Evolutionary conservation across 1,140 invertebrate genomes (phyloP), one percentile per base, ranked within the genome.

Genomic region (Drosophila baimaii): DNA sequence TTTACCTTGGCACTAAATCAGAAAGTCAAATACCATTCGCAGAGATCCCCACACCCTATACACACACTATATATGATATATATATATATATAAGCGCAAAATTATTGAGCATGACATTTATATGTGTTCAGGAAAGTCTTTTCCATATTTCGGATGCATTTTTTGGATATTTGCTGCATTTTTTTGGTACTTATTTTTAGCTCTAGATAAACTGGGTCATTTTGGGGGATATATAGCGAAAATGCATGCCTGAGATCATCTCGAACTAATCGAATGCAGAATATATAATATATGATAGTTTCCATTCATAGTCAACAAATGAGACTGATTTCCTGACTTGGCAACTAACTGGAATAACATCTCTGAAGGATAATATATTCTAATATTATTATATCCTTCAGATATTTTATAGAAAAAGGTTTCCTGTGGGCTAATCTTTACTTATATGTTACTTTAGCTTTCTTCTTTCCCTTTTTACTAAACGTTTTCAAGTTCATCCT

Each of bases 1-100:
- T 77, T 77, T 84, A 84, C 81, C 81, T 84, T 84, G 81, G 81
- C 81, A 84, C 81, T 81, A 84, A 84, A 84, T 80, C 63, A 73
- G 82, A 83, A 54, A 44, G 49, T 51, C 29, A 68, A 72, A 49
- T 71, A 52, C 66, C 41, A 57, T 71, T 39, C 21, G 55, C 21
- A 71, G 64, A 71, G 64, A 70, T 54, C 44, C 21, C 33, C 6
- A 27, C 6, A 27, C 15, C 43, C 43, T 12, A 5, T 49, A 49
- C n/a, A n/a, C n/a, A n/a, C n/a, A n/a, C 10, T 27, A 57, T 41
- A 43, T 23, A 63, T 63, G 7, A 35, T 39, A 10, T 27, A 21
- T 39, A 49, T 27, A n/a, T 47, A 19, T 55, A 35, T 46, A 56
- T 46, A 31, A 21, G 21, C n/a, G 21, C n/a, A 33, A 21, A 35